These are phyloP conservation scores for Bembecia ichneumoniformis DNA, from an alignment of 2,888 invertebrate genomes.

Conservation along the genomic window DNA sequence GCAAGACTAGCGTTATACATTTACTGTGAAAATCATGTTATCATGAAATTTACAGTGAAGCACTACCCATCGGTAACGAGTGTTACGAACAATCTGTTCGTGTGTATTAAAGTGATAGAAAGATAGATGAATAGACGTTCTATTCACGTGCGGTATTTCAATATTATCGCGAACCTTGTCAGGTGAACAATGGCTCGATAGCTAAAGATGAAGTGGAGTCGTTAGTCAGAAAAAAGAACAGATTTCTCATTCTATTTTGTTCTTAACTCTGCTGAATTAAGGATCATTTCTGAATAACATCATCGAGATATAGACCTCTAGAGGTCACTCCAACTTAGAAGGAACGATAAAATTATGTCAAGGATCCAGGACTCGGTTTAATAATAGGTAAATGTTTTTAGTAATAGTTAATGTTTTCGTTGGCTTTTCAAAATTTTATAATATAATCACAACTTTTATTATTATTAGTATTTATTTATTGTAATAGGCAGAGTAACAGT, in stretches of 20 bases:
- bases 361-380: slow-evolving; percentile 16
- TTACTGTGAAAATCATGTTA: too few species aligned
- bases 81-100: slow-evolving; percentile 7
- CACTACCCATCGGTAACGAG: not conserved
- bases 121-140: slow-evolving; percentile 42
- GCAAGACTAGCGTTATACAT: too few species aligned
- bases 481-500: too few species aligned
- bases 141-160: slow-evolving; percentile 53
- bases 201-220: slow-evolving; percentile 47
- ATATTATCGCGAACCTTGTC: slow-evolving; percentile 61
- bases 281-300: not conserved
- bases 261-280: slow-evolving; percentile 1
- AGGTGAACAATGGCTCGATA: slow-evolving; percentile 49
- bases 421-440: too few species aligned
- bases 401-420: too few species aligned
- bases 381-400: too few species aligned
- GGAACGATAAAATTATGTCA: slow-evolving; percentile 30
- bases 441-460: too few species aligned
- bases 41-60: too few species aligned
- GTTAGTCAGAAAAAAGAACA: slow-evolving; percentile 35
- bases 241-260: slow-evolving; percentile 10
- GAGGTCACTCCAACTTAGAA: slow-evolving; percentile 14
- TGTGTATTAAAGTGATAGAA: slow-evolving; percentile 34
- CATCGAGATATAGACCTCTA: not conserved
- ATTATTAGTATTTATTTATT: too few species aligned